These are phyloP conservation scores for Phalacrocorax aristotelis DNA, from an alignment of 2,113 vertebrate species.

Conservation along the genomic window DNA sequence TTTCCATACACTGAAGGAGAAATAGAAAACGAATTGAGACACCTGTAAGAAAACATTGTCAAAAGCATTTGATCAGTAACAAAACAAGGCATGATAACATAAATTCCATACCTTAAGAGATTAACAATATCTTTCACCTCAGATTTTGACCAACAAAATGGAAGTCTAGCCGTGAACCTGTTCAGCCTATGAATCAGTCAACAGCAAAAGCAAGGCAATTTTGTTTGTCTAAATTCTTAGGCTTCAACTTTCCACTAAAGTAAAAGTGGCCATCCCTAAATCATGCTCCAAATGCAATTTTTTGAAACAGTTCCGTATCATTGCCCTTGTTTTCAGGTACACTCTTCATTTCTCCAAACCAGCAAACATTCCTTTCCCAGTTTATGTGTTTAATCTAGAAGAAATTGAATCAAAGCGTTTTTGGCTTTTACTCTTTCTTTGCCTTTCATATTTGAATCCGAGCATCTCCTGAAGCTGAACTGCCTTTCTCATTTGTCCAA, in stretches of 20 bases:
- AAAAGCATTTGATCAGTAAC: background rate
- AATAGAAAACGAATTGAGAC: background rate
- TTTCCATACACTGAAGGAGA: background rate
- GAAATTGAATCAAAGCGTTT: background rate
- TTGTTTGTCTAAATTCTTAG: background rate
- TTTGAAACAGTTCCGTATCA: background rate
- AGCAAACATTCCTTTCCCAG: background rate
- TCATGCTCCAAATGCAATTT: background rate
- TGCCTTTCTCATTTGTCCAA: background rate
- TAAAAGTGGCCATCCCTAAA: background rate
- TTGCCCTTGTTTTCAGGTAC: background rate
- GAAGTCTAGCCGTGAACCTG: background rate
- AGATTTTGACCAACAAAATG: background rate
- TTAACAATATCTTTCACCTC: background rate
- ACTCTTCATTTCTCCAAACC: background rate
- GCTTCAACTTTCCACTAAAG: background rate
- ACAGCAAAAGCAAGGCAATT: background rate
- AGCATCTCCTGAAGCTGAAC: background rate
- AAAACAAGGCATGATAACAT: background rate
- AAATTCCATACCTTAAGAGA: background rate
- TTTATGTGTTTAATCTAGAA: background rate
- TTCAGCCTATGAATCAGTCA: background rate
- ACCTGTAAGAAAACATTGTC: background rate
- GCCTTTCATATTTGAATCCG: background rate
- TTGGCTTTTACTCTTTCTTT: background rate